Evolutionary conservation across 2,113 vertebrate genomes (phyloP).

Genomic region (Hemibagrus wyckioides): DNA sequence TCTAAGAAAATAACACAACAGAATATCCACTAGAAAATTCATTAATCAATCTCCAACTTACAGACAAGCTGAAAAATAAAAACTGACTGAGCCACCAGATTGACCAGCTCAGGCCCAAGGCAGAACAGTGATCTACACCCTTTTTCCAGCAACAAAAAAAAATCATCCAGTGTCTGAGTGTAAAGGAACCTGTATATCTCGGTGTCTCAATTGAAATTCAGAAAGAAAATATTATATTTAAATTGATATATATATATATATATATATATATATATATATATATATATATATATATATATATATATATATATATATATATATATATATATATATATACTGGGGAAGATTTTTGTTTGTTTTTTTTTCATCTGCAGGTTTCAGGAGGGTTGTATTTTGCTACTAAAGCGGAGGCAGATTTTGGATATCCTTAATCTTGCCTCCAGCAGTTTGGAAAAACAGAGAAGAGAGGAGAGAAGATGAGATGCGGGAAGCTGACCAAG

Average conservation of each 20-base stretch:
- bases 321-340: no score
- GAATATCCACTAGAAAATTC: not conserved
- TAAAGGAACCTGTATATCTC: not conserved
- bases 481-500: constrained; percentile 77
- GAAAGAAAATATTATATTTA: not conserved
- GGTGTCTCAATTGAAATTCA: not conserved
- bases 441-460: constrained; percentile 45
- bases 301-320: no score
- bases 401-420: constrained; percentile 50
- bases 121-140: not conserved
- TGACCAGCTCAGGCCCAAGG: not conserved
- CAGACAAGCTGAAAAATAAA: not conserved
- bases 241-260: no score
- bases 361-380: not conserved
- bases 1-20: not conserved
- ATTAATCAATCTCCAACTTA: not conserved
- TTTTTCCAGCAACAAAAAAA: not conserved
- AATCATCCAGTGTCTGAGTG: not conserved
- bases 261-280: no score
- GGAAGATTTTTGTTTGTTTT: constrained; percentile 36
- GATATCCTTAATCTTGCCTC: constrained; percentile 56
- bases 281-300: no score
- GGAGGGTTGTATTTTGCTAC: constrained; percentile 37
- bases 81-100: not conserved
- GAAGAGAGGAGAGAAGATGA: constrained; percentile 25